These are phyloP conservation scores for Arenaria interpres DNA, from an alignment of 2,113 vertebrate species.

Conservation along the genomic window DNA sequence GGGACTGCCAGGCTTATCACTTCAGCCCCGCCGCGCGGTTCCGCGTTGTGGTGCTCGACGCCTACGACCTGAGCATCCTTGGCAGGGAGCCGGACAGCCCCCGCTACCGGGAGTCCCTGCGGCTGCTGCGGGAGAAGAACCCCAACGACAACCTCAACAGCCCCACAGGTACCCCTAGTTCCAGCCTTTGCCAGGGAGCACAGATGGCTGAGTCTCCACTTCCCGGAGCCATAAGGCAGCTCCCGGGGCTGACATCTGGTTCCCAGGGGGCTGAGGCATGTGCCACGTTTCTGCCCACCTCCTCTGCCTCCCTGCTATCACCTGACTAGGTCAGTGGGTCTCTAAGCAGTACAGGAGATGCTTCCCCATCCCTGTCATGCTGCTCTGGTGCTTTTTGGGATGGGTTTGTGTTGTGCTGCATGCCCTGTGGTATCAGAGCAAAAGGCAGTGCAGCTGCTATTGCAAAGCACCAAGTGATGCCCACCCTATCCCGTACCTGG, in stretches of 20 bases:
- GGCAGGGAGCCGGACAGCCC: slow-evolving; percentile 77
- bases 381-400: background rate
- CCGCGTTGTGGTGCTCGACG: slow-evolving; percentile 86
- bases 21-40: slow-evolving; percentile 83
- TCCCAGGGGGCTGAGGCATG: accelerated
- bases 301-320: background rate
- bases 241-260: background rate
- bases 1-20: slow-evolving; percentile 83
- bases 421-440: background rate
- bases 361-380: accelerated
- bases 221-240: background rate
- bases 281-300: accelerated
- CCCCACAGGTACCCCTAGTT: slow-evolving; percentile 78
- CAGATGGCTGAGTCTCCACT: accelerated
- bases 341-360: background rate
- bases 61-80: slow-evolving; percentile 87
- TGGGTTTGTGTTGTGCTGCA: background rate
- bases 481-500: accelerated
- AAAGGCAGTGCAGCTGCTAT: background rate
- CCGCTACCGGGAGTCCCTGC: slow-evolving; percentile 75
- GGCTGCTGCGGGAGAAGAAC: slow-evolving; percentile 82
- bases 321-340: background rate
- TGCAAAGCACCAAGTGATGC: background rate
- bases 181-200: accelerated
- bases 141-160: slow-evolving; percentile 85